These are phyloP conservation scores for Grapholita molesta DNA, from an alignment of 1,140 invertebrate species.

Conservation along the genomic window DNA sequence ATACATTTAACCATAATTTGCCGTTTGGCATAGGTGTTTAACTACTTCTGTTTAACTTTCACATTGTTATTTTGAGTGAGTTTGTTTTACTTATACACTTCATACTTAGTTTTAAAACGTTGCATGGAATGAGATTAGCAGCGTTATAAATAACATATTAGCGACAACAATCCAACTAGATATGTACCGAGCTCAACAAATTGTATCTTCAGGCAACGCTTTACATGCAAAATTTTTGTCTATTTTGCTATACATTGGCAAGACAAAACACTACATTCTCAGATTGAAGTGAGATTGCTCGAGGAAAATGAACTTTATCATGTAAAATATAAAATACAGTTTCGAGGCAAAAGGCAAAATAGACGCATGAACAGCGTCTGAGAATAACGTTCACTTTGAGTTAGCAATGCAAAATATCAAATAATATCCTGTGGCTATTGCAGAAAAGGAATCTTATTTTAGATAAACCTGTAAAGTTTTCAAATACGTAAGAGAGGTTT, in stretches of 20 bases:
- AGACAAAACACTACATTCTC: not conserved
- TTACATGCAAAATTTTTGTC: not conserved
- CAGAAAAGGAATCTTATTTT: not conserved
- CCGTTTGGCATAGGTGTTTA: no score
- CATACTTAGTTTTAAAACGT: no score
- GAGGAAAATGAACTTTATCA: not conserved
- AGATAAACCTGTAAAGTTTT: not conserved
- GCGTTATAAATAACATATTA: not conserved
- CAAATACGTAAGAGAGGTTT: no score
- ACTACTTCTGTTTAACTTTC: no score
- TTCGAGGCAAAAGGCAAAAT: not conserved
- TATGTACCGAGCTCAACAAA: not conserved
- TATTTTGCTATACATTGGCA: not conserved
- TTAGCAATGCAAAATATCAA: not conserved
- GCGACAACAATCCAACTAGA: not conserved
- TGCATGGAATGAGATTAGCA: not conserved
- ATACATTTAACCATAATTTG: no score
- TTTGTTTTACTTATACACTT: no score
- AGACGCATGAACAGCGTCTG: not conserved
- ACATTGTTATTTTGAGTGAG: no score
- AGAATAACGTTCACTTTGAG: not conserved
- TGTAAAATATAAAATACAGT: not conserved
- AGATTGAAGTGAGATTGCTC: not conserved
- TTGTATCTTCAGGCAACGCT: not conserved
- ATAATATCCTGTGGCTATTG: not conserved